Evolutionary conservation across 2,113 vertebrate genomes (phyloP).

Genomic region (Theristicus caerulescens): DNA sequence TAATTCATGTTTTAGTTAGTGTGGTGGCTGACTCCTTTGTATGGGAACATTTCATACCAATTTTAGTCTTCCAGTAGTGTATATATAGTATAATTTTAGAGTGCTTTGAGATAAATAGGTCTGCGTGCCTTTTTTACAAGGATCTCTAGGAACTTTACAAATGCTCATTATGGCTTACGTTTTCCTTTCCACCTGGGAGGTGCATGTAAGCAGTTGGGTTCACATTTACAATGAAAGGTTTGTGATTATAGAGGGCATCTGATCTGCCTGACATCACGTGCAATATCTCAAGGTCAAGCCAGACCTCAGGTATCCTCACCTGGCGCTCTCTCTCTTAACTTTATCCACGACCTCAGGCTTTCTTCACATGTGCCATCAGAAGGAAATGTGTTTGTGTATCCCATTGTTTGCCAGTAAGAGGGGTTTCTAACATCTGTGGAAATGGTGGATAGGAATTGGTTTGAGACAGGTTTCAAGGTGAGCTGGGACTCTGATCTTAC

Average conservation of each 20-base stretch:
- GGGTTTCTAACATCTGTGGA: background rate
- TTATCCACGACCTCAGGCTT: background rate
- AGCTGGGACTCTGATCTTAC: background rate
- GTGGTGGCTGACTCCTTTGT: background rate
- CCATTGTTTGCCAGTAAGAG: background rate
- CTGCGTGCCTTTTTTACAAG: background rate
- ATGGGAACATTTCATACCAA: background rate
- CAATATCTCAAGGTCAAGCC: background rate
- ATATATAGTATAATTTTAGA: background rate
- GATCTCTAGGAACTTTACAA: background rate
- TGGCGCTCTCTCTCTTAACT: background rate
- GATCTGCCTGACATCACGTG: background rate
- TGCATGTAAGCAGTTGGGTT: background rate
- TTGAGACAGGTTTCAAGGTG: background rate
- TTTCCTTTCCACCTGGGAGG: background rate
- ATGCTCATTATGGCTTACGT: background rate
- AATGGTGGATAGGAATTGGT: background rate
- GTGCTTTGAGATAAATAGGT: background rate
- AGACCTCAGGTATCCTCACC: background rate
- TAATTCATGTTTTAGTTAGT: background rate
- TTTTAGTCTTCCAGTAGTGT: background rate
- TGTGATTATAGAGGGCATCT: background rate
- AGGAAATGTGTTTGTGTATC: background rate
- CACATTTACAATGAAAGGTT: background rate
- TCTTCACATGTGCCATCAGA: fast-evolving